A percentile compares a stretch with the other conserved stretches of the same genome.
phyloP scores from a whole-genome alignment of 2,797 vertebrate genomes.

The Botia kubotai region DNA sequence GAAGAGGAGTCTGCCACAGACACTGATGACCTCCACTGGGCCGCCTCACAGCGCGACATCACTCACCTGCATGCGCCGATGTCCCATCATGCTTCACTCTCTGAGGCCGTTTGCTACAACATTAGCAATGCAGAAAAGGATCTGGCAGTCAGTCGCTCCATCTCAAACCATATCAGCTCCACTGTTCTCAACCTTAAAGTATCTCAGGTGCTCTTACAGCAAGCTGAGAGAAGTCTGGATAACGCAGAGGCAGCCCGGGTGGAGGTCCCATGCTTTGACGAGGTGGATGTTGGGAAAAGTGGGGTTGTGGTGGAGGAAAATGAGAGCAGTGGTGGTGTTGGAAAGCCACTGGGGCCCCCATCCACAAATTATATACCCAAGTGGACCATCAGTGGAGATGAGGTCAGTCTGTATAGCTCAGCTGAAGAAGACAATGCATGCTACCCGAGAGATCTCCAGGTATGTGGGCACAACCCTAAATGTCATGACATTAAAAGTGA shows the following conservation, averaged over 20 bases:
- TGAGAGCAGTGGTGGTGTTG: not conserved
- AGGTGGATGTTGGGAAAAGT: slow-evolving; percentile 30
- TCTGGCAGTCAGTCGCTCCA: not conserved
- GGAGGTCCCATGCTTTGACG: slow-evolving; percentile 22
- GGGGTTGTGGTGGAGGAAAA: not conserved
- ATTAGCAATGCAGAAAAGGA: not conserved
- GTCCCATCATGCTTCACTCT: slow-evolving; percentile 9
- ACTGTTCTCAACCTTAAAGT: slow-evolving; percentile 69
- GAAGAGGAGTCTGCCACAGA: slow-evolving; percentile 5
- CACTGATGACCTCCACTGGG: slow-evolving; percentile 14
- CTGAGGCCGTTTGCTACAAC: slow-evolving; percentile 7
- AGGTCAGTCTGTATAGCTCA: slow-evolving; percentile 60
- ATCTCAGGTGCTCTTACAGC: slow-evolving; percentile 63
- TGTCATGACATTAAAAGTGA: not conserved
- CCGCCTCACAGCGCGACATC: slow-evolving; percentile 22
- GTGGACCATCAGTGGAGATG: slow-evolving; percentile 27
- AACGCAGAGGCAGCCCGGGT: slow-evolving; percentile 9
- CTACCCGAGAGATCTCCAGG: not conserved
- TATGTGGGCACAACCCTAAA: not conserved
- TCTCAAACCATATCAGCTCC: slow-evolving; percentile 57
- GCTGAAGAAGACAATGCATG: slow-evolving; percentile 54
- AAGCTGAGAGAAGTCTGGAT: slow-evolving; percentile 58
- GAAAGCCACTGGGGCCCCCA: slow-evolving; percentile 62
- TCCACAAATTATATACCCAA: slow-evolving; percentile 44
- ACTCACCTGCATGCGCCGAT: slow-evolving; percentile 33